Evolutionary conservation across 2,113 vertebrate species (phyloP).

Genomic region (Eira barbara): DNA sequence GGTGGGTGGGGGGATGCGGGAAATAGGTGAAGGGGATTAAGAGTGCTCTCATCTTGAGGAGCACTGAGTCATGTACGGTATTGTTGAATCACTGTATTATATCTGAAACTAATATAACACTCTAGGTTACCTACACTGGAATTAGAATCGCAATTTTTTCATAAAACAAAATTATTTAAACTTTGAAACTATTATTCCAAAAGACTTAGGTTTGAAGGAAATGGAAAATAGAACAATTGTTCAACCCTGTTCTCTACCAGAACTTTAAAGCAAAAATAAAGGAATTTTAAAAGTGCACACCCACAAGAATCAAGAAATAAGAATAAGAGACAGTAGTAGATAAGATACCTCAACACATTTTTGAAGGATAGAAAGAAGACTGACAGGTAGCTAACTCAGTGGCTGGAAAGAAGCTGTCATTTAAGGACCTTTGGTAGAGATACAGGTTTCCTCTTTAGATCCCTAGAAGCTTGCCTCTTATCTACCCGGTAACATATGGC

Average conservation of each 20-base stretch:
- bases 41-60: not conserved
- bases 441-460: not conserved
- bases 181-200: not conserved
- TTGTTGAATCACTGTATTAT: not conserved
- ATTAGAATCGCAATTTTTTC: not conserved
- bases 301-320: not conserved
- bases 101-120: not conserved
- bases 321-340: not conserved
- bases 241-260: not conserved
- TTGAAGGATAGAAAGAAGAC: not conserved
- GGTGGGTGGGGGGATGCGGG: not conserved
- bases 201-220: not conserved
- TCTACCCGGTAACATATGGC: not conserved
- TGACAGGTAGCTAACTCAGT: not conserved
- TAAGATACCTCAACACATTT: not conserved
- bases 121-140: not conserved
- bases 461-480: accelerated
- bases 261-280: not conserved
- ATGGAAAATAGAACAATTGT: not conserved
- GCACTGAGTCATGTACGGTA: not conserved
- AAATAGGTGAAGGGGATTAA: not conserved
- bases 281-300: not conserved
- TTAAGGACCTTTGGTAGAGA: not conserved
- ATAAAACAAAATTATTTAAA: not conserved
- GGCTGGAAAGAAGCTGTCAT: not conserved